Evolutionary conservation across 2,888 invertebrate genomes (phyloP).

Genomic region (Drosophila fulvimacula): DNA sequence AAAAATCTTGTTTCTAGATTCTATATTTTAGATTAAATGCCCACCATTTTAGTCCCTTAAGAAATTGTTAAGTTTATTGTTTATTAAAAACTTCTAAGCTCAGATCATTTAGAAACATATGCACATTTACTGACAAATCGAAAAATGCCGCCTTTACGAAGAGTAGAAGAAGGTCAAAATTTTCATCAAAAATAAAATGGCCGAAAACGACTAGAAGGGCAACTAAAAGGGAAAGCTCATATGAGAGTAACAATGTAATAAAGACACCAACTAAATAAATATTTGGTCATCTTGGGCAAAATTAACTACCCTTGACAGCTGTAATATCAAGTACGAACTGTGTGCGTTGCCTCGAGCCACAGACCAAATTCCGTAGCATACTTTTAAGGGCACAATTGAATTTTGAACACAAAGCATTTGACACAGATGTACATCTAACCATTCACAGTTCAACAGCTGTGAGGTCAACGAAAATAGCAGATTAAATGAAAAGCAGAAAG

Average conservation of each 20-base stretch:
- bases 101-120: background rate
- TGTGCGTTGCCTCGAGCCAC: conserved; percentile 11
- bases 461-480: background rate
- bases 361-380: conserved; percentile 23
- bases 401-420: conserved; percentile 12
- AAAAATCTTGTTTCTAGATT: background rate
- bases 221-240: conserved; percentile 13
- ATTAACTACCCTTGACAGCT: conserved; percentile 36
- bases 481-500: conserved; percentile 3
- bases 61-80: too few species aligned
- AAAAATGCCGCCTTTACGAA: background rate
- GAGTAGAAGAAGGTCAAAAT: conserved; percentile 8
- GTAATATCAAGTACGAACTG: conserved; percentile 39
- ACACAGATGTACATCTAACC: conserved; percentile 26
- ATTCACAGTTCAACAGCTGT: conserved; percentile 45
- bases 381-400: conserved; percentile 36
- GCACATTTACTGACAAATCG: background rate
- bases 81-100: background rate
- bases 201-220: background rate
- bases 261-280: conserved; percentile 41
- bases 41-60: too few species aligned
- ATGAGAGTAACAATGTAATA: conserved; percentile 17
- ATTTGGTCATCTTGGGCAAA: conserved; percentile 33
- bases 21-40: too few species aligned
- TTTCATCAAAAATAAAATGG: conserved; percentile 7